Percentiles rank a stretch among this genome's conserved stretches.
phyloP scores from a whole-genome alignment of 1,140 invertebrate genomes.

The Diprion similis region DNA sequence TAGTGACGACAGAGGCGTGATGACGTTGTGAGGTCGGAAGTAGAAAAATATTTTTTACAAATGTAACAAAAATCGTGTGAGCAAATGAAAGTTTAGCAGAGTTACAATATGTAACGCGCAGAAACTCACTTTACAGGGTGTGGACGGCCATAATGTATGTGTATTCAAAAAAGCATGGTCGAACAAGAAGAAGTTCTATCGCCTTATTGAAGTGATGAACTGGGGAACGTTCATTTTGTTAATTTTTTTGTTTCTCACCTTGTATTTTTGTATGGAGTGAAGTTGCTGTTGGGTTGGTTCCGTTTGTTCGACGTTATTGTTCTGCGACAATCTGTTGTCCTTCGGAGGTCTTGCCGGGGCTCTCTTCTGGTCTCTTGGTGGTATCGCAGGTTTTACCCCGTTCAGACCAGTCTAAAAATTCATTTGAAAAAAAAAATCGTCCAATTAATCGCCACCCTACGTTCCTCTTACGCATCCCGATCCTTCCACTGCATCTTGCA shows the following conservation, averaged over 20 bases:
- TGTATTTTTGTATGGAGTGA: constrained; percentile 89
- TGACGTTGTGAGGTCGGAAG: neutral
- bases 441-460: constrained; percentile 35
- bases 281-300: constrained; percentile 84
- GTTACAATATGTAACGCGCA: too few relatives aligned
- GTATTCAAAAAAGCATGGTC: too few relatives aligned
- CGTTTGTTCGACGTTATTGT: constrained; percentile 65
- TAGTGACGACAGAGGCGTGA: too few relatives aligned
- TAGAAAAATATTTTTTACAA: neutral
- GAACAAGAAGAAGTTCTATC: too few relatives aligned
- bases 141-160: too few relatives aligned
- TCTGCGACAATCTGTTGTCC: constrained; percentile 56
- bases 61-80: too few relatives aligned
- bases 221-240: too few relatives aligned
- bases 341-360: constrained; percentile 74
- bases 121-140: too few relatives aligned
- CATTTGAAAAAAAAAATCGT: constrained; percentile 29
- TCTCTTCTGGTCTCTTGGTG: constrained; percentile 76
- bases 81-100: too few relatives aligned
- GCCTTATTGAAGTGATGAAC: too few relatives aligned
- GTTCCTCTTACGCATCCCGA: neutral
- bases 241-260: constrained; percentile 65
- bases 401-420: constrained; percentile 62
- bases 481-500: neutral
- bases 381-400: constrained; percentile 73